Percentiles rank a stretch among this genome's conserved stretches.
Conservation (phyloP, 1,140 invertebrate species). For the Sipha flava region DNA sequence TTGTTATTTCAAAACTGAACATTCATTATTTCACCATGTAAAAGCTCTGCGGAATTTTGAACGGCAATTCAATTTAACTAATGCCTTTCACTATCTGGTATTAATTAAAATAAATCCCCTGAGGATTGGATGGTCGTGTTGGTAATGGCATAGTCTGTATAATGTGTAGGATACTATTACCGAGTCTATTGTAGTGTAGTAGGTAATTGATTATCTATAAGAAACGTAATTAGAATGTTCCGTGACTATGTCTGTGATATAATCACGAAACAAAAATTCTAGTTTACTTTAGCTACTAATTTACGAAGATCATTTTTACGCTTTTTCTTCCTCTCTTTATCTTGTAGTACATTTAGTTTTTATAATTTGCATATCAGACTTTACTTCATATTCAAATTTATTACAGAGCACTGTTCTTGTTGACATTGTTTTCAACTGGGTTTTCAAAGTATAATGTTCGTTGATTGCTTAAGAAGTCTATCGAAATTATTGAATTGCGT, state of each 20-base stretch:
- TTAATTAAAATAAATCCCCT: conserved; percentile 9
- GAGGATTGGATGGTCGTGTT: background rate
- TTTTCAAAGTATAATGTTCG: background rate
- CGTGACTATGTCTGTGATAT: too few species aligned
- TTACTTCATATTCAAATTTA: too few species aligned
- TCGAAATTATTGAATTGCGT: too few species aligned
- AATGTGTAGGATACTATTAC: background rate
- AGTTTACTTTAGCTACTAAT: background rate
- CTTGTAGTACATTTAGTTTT: too few species aligned
- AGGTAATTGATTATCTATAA: background rate
- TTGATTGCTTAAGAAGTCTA: background rate
- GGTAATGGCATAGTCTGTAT: background rate
- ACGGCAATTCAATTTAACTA: conserved; percentile 9
- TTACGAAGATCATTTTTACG: too few species aligned
- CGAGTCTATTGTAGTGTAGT: background rate
- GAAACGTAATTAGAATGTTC: background rate
- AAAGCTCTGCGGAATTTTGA: background rate
- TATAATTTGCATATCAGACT: too few species aligned
- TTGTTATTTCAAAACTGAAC: background rate
- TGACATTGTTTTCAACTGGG: too few species aligned
- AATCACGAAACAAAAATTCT: background rate
- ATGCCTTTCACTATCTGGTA: background rate
- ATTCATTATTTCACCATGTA: background rate
- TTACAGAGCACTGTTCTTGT: too few species aligned
- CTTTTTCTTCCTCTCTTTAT: too few species aligned